Percentiles rank a stretch among this genome's conserved stretches.
Evolutionary conservation across 2,113 vertebrate genomes (phyloP).

Genomic region (Orthonyx spaldingii): DNA sequence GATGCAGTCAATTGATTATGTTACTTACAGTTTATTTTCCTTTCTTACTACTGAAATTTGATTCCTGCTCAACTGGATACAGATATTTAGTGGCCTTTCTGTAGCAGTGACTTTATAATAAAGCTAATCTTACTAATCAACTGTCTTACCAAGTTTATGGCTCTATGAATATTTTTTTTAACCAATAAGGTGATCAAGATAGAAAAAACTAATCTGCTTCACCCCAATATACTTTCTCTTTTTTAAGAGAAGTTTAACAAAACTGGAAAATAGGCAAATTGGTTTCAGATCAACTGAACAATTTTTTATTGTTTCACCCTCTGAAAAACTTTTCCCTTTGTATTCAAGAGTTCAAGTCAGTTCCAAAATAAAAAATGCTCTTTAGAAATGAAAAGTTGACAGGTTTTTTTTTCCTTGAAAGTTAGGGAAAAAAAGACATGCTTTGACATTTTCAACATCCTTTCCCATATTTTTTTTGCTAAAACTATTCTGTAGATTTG

Average conservation of each 20-base stretch:
- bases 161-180: background rate
- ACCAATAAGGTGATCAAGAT: background rate
- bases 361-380: constrained; percentile 13
- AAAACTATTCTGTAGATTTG: background rate
- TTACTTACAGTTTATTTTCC: background rate
- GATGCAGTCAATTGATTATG: background rate
- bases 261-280: background rate
- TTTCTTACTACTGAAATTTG: background rate
- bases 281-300: background rate
- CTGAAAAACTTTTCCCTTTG: background rate
- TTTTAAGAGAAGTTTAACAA: background rate
- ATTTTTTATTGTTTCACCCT: background rate
- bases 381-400: background rate
- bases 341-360: background rate
- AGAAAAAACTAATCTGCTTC: background rate
- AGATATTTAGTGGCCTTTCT: background rate
- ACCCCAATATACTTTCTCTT: background rate
- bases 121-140: background rate
- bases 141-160: background rate
- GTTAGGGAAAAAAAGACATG: background rate
- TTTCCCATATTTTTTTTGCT: constrained; percentile 2
- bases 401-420: constrained; percentile 6
- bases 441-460: constrained; percentile 22
- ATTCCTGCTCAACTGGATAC: background rate
- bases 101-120: background rate